phyloP scores from a whole-genome alignment of 1,140 invertebrate species.

The Penaeus japonicus region DNA sequence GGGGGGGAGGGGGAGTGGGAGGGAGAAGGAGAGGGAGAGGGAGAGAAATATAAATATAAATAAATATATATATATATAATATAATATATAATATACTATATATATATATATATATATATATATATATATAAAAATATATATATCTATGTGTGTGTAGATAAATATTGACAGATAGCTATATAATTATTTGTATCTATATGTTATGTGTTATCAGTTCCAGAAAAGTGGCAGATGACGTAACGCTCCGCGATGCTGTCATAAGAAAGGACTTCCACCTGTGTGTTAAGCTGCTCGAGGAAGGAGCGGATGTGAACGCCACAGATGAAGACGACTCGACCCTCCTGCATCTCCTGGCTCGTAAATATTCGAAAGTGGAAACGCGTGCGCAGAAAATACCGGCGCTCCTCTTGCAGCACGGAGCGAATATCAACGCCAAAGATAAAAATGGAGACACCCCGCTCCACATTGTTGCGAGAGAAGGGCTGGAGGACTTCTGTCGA shows the following conservation, averaged over 20 bases:
- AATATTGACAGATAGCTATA: neutral
- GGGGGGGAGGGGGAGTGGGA: too few relatives aligned
- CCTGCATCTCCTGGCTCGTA: too few relatives aligned
- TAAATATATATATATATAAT: too few relatives aligned
- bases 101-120: constrained; percentile 4
- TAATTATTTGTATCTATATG: neutral
- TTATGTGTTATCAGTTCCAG: neutral
- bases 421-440: neutral
- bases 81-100: neutral
- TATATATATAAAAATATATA: neutral
- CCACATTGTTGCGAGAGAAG: neutral
- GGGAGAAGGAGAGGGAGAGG: too few relatives aligned
- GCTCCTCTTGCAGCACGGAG: neutral
- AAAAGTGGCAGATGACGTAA: neutral
- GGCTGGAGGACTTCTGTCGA: neutral
- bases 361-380: too few relatives aligned
- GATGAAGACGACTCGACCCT: too few relatives aligned
- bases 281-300: too few relatives aligned
- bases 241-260: too few relatives aligned
- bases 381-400: too few relatives aligned
- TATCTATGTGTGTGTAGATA: neutral
- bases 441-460: neutral
- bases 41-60: too few relatives aligned
- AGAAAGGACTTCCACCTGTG: too few relatives aligned
- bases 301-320: too few relatives aligned